Evolutionary conservation across 1,140 invertebrate species (phyloP).

Genomic region (Leptestheria dahalacensis): DNA sequence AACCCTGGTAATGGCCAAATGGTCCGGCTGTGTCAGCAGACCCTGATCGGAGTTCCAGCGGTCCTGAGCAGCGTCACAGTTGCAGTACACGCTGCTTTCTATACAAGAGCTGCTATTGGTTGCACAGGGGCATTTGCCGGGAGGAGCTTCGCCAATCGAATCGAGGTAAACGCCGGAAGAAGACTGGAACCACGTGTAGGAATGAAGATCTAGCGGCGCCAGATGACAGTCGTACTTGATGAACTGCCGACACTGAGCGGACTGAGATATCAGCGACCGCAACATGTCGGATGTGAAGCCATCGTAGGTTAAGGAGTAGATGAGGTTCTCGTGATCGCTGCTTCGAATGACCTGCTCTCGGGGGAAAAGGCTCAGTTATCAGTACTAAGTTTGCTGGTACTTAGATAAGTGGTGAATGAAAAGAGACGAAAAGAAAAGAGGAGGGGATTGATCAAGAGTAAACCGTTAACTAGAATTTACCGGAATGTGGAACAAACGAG

Average conservation of each 20-base stretch:
- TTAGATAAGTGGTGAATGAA: not conserved
- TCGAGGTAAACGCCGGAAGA: slow-evolving; percentile 57
- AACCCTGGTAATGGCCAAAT: slow-evolving; percentile 78
- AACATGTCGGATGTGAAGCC: slow-evolving; percentile 81
- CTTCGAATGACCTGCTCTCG: slow-evolving; percentile 17
- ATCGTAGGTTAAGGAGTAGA: slow-evolving; percentile 66
- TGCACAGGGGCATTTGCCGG: slow-evolving; percentile 42
- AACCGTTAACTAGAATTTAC: no score
- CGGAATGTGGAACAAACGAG: no score
- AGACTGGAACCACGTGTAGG: slow-evolving; percentile 76
- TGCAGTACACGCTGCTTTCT: slow-evolving; percentile 62
- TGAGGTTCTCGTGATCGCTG: slow-evolving; percentile 49
- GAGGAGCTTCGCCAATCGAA: slow-evolving; percentile 65
- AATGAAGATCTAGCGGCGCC: slow-evolving; percentile 69
- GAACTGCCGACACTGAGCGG: slow-evolving; percentile 72
- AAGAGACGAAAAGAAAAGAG: no score
- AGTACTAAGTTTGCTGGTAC: no score
- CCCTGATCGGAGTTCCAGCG: slow-evolving; percentile 81
- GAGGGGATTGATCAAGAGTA: no score
- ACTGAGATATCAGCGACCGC: slow-evolving; percentile 72
- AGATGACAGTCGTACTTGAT: slow-evolving; percentile 83
- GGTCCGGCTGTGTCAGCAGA: slow-evolving; percentile 54
- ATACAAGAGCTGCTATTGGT: slow-evolving; percentile 45
- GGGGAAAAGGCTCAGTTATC: no score
- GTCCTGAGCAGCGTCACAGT: slow-evolving; percentile 62